These are phyloP conservation scores for Drosophila anceps DNA, from an alignment of 2,888 invertebrate species.

Conservation along the genomic window DNA sequence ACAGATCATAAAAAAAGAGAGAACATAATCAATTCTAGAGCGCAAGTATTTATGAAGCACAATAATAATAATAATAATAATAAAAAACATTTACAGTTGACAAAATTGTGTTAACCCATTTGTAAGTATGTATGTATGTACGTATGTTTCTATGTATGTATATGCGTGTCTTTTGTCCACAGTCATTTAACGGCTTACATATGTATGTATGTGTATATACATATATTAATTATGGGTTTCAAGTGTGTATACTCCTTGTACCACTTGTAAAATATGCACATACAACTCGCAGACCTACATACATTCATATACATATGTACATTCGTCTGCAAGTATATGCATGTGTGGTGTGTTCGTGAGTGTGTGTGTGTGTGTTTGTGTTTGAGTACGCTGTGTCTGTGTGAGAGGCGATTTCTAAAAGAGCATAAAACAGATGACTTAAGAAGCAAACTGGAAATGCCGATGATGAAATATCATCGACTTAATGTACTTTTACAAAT, in stretches of 20 bases:
- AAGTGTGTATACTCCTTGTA: constrained; percentile 61
- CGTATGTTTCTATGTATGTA: neutral
- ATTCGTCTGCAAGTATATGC: neutral
- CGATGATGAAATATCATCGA: constrained; percentile 52
- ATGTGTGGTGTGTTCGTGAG: constrained; percentile 10
- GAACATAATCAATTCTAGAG: neutral
- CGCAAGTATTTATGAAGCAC: constrained; percentile 13
- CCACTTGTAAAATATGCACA: constrained; percentile 54
- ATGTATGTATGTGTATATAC: constrained; percentile 26
- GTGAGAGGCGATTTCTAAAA: constrained; percentile 53
- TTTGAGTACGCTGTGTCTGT: constrained; percentile 15
- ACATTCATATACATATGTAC: neutral
- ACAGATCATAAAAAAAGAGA: neutral
- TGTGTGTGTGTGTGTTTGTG: constrained; percentile 14
- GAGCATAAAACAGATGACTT: constrained; percentile 63
- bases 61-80: neutral
- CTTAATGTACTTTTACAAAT: constrained; percentile 27
- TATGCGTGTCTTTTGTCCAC: constrained; percentile 28
- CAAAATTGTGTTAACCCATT: constrained; percentile 24
- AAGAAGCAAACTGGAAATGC: constrained; percentile 61
- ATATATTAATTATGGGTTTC: constrained; percentile 66
- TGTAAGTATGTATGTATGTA: constrained; percentile 5
- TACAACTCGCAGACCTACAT: constrained; percentile 27
- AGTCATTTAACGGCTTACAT: constrained; percentile 42
- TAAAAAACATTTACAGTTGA: constrained; percentile 18